A percentile compares a stretch with the other conserved stretches of the same genome.
Conservation (phyloP, 2,888 invertebrate species). For the Cephonodes hylas region DNA sequence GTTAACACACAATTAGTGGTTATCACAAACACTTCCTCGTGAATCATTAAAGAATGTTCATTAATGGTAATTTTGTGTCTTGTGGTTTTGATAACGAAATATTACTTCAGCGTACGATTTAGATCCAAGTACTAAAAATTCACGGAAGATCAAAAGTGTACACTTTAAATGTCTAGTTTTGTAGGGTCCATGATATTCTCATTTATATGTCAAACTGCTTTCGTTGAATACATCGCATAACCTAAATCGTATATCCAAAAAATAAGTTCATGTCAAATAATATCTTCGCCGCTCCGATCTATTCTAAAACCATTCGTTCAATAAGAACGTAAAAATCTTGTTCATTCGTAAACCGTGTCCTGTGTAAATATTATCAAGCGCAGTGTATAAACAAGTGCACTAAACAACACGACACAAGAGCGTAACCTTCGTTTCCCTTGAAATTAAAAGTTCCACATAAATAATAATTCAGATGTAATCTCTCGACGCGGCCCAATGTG, state of each 20-base stretch:
- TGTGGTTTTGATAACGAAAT: not conserved
- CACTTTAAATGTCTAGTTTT: too few relatives aligned
- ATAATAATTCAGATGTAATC: constrained; percentile 15
- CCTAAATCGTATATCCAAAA: too few relatives aligned
- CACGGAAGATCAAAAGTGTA: too few relatives aligned
- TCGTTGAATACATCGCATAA: too few relatives aligned
- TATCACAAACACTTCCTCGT: not conserved
- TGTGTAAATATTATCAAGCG: not conserved
- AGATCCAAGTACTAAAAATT: too few relatives aligned
- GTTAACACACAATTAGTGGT: not conserved
- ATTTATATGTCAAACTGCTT: too few relatives aligned
- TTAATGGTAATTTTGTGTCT: constrained; percentile 11
- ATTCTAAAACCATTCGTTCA: too few relatives aligned
- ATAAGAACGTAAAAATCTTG: too few relatives aligned
- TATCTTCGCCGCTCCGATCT: too few relatives aligned
- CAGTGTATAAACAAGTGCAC: not conserved
- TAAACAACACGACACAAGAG: not conserved
- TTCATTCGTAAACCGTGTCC: not conserved
- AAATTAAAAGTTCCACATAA: constrained; percentile 36
- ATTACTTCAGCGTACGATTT: not conserved
- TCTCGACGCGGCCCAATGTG: constrained; percentile 37
- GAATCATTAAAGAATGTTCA: constrained; percentile 6
- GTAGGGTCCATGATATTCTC: too few relatives aligned
- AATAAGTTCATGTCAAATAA: too few relatives aligned
- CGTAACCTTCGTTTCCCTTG: constrained; percentile 33